Percentiles rank a stretch among this genome's conserved stretches.
Conservation (phyloP, 2,113 vertebrate genomes). For the Tychaedon coryphoeus region DNA sequence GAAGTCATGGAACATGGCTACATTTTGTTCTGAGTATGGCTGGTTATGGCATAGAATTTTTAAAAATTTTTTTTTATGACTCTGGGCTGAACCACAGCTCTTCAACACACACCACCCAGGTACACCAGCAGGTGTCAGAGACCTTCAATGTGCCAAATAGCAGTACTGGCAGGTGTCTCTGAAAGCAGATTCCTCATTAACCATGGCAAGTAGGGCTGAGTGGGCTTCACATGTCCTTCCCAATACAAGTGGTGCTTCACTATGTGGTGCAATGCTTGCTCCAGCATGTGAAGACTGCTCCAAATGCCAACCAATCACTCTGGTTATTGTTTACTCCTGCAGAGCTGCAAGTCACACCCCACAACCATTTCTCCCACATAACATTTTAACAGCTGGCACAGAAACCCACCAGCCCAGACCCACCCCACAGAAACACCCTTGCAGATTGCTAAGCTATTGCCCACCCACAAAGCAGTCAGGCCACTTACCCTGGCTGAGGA, state of each 20-base stretch:
- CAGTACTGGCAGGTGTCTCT: neutral
- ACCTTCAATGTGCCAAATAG: neutral
- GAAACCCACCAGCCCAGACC: neutral
- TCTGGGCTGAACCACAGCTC: neutral
- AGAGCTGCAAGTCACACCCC: neutral
- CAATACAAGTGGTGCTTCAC: neutral
- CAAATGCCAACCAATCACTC: neutral
- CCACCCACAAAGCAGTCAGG: neutral
- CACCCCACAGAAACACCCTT: neutral
- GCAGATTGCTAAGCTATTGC: neutral
- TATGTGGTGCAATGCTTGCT: rapidly evolving
- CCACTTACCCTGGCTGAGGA: neutral
- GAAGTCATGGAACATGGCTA: neutral
- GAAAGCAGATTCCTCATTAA: neutral
- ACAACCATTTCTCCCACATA: neutral
- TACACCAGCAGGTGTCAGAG: rapidly evolving
- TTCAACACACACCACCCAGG: neutral
- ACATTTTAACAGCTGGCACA: neutral
- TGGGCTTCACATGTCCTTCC: rapidly evolving
- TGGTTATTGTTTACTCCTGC: too few relatives aligned
- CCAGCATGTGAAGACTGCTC: rapidly evolving
- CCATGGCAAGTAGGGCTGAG: neutral
- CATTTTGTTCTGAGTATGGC: neutral
- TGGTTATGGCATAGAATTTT: neutral
- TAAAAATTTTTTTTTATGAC: neutral